Conservation (phyloP, 2,113 vertebrate species). For the Erythrolamprus reginae region DNA sequence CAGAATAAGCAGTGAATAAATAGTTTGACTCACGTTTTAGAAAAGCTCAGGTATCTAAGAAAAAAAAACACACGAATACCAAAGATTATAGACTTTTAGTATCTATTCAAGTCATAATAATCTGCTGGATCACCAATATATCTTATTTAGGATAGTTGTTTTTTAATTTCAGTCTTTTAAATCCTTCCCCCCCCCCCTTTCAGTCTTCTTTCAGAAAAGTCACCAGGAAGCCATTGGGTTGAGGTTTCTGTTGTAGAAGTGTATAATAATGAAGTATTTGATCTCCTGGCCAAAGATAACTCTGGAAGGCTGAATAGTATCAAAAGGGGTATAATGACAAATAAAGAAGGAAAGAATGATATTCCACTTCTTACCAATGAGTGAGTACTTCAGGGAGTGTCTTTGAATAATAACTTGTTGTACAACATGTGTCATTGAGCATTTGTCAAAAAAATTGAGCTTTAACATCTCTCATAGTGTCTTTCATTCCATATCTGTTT, state of each 20-base stretch:
- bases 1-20: neutral
- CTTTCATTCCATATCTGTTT: neutral
- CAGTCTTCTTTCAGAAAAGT: constrained; percentile 80
- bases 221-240: constrained; percentile 63
- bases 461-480: neutral
- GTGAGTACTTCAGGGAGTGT: constrained; percentile 62
- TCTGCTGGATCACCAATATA: constrained; percentile 14
- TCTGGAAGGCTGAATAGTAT: constrained; percentile 39
- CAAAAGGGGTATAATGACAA: constrained; percentile 71
- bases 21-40: neutral
- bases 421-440: neutral
- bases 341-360: constrained; percentile 67
- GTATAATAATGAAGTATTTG: constrained; percentile 81
- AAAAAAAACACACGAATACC: neutral
- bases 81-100: neutral
- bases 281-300: constrained; percentile 77
- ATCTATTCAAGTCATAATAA: constrained; percentile 14
- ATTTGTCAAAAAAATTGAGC: neutral
- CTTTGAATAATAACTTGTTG: neutral
- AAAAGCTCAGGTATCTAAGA: neutral
- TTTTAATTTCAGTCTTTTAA: constrained; percentile 20
- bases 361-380: constrained; percentile 60
- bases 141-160: neutral
- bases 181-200: neutral
- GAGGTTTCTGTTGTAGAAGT: constrained; percentile 82